Evolutionary conservation across 1,140 invertebrate genomes (phyloP).

Genomic region (Centruroides sculpturatus): DNA sequence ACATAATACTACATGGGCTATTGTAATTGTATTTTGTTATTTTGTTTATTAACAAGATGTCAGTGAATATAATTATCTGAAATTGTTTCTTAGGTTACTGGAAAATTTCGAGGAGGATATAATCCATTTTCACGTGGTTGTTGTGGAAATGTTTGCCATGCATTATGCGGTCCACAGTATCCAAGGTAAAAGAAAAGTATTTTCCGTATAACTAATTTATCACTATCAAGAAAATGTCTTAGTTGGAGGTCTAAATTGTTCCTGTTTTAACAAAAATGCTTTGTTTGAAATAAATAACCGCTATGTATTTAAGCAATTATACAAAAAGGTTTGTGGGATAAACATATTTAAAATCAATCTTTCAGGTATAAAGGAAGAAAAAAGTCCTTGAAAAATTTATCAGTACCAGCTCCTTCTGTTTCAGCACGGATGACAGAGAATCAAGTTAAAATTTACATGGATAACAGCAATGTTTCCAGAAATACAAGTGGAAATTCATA

Average conservation of each 20-base stretch:
- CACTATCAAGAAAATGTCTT: no score
- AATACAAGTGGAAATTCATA: constrained; percentile 71
- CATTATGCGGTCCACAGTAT: constrained; percentile 89
- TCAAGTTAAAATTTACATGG: constrained; percentile 91
- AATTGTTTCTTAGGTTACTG: constrained; percentile 52
- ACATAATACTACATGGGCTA: no score
- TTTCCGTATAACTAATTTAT: no score
- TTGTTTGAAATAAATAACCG: no score
- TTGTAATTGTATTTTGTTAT: no score
- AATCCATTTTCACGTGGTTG: constrained; percentile 94
- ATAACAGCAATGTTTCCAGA: constrained; percentile 78
- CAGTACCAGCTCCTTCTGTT: constrained; percentile 25
- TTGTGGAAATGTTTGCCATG: constrained; percentile 84
- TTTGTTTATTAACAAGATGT: not conserved
- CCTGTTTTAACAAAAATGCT: no score
- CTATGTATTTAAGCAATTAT: no score
- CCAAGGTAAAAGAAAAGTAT: constrained; percentile 54
- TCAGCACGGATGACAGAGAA: constrained; percentile 38
- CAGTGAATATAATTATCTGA: not conserved
- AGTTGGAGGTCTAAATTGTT: no score
- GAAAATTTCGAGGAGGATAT: constrained; percentile 92
- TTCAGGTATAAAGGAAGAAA: constrained; percentile 29
- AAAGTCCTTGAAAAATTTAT: constrained; percentile 26
- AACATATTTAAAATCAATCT: no score
- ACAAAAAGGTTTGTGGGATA: no score